Percentiles rank a stretch among this genome's conserved stretches.
These are phyloP conservation scores for Azemiops feae DNA, from an alignment of 2,113 vertebrate species.

Conservation along the genomic window DNA sequence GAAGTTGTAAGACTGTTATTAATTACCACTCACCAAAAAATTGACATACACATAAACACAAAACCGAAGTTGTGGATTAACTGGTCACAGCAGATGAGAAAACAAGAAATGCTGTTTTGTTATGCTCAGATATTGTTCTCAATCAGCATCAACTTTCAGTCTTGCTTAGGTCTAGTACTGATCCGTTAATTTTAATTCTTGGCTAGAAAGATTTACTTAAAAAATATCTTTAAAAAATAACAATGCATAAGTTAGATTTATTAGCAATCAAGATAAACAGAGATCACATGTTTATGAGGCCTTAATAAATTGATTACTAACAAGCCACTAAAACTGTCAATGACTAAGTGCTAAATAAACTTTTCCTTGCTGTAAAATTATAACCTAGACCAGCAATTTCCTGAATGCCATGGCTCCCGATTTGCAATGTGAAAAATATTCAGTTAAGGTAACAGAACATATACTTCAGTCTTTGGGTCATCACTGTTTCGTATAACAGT, in stretches of 20 bases:
- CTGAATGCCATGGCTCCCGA: no score
- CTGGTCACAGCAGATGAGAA: slow-evolving; percentile 48
- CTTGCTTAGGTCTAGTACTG: slow-evolving; percentile 45
- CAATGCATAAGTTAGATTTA: slow-evolving; percentile 42
- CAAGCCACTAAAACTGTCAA: slow-evolving; percentile 95
- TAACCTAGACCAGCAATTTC: slow-evolving; percentile 86
- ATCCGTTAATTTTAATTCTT: slow-evolving; percentile 47
- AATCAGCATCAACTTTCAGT: slow-evolving; percentile 54
- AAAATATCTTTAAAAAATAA: slow-evolving; percentile 43
- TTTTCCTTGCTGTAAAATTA: slow-evolving; percentile 90
- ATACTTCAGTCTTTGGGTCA: slow-evolving; percentile 90
- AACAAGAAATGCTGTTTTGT: slow-evolving; percentile 37
- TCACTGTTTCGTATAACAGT: slow-evolving; percentile 65
- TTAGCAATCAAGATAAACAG: slow-evolving; percentile 54
- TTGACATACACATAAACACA: slow-evolving; percentile 46
- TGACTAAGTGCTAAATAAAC: slow-evolving; percentile 91
- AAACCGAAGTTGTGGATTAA: slow-evolving; percentile 59
- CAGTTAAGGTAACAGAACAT: slow-evolving; percentile 72
- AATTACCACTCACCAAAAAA: slow-evolving; percentile 31
- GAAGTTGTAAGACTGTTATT: slow-evolving; percentile 6
- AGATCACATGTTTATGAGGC: slow-evolving; percentile 71
- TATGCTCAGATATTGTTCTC: slow-evolving; percentile 16
- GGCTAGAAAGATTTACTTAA: slow-evolving; percentile 49
- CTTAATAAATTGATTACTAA: slow-evolving; percentile 91
- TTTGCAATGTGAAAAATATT: slow-evolving; percentile 89